phyloP scores from a whole-genome alignment of 1,140 invertebrate genomes.

The Hermetia illucens region DNA sequence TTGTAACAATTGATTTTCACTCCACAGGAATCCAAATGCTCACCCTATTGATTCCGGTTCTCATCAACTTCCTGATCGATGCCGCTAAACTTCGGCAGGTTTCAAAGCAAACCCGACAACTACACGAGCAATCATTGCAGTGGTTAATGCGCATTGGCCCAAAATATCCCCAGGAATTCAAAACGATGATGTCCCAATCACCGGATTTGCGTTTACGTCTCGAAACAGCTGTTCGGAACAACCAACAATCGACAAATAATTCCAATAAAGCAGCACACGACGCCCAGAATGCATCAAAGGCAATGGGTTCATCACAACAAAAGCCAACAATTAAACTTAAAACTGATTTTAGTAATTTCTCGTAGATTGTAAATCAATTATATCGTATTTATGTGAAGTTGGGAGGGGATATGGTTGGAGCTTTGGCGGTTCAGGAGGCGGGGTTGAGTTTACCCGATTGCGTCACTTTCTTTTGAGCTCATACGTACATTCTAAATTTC shows the following conservation, averaged over 20 bases:
- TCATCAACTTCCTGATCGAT: conserved; percentile 72
- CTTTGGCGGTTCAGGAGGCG: too few relatives aligned
- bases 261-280: conserved; percentile 31
- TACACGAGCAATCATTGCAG: conserved; percentile 77
- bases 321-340: conserved; percentile 84
- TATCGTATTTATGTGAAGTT: too few relatives aligned
- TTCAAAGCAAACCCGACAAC: conserved; percentile 44
- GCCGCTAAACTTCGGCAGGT: conserved; percentile 43
- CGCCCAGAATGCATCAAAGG: conserved; percentile 25
- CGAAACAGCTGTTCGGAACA: conserved; percentile 70
- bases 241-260: conserved; percentile 41
- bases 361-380: conserved; percentile 14
- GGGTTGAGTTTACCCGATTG: too few relatives aligned
- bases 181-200: conserved; percentile 71
- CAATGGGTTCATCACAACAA: conserved; percentile 35
- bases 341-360: conserved; percentile 91
- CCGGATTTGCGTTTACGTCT: conserved; percentile 63
- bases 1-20: too few relatives aligned
- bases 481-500: too few relatives aligned
- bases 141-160: conserved; percentile 84
- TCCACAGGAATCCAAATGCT: conserved; percentile 84
- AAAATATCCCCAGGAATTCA: conserved; percentile 86
- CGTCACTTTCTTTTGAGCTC: too few relatives aligned
- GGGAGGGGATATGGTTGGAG: too few relatives aligned
- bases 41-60: conserved; percentile 70